Base-by-base conservation (phyloP, 2,888 invertebrate species). In the Rhagonycha fulva region DNA sequence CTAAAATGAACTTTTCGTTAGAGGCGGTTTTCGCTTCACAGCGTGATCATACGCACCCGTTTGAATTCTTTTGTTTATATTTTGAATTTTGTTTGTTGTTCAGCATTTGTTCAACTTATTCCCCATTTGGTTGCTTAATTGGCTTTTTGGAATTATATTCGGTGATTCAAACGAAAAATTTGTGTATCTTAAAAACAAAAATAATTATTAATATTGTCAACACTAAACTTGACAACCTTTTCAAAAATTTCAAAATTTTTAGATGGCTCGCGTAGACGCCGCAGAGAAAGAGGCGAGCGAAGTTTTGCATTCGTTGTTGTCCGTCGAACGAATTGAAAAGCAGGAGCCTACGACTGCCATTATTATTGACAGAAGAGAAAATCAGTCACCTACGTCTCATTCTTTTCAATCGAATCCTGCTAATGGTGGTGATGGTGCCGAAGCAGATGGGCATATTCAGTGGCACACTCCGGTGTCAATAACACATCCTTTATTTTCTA, bases 271-370 rank as follows among this genome's bases (percentile, higher is more conserved):
- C 82, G 92, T 92, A 81, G 92, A 92, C 85, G 90, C 91, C 77
- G 93, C 93, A 47, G 93, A 93, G 87, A 93, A 92, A 86, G 93
- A 93, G 86, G 93, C 93, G 19, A 93, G 92, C 83, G 93, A 93
- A 87, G 93, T 93, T 63, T 88, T 93, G 72, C 92, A 93, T 85
- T 92, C 92, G 14, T 87, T 93, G 78, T 87, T 93, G 73, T 92
- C 92, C 9, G 92, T 93, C 79, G 92, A 93, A 85, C 88, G 93
- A 30, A 90, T 92, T 67, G 92, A 92, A 84, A 91, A 92, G 83
- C 85, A 85, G 78, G 87, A 88, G 79, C 80, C 68, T 28, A 10
- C 14, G 12, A 79, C 83, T 74, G 14, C 14, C 9, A 80, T 83
- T 73, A 81, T 82, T 71, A 81, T 83, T 14, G 86, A 86, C 74